A percentile compares a stretch with the other conserved stretches of the same genome.
Conservation (phyloP, 1,140 invertebrate genomes). For the Parapsyche elsis region DNA sequence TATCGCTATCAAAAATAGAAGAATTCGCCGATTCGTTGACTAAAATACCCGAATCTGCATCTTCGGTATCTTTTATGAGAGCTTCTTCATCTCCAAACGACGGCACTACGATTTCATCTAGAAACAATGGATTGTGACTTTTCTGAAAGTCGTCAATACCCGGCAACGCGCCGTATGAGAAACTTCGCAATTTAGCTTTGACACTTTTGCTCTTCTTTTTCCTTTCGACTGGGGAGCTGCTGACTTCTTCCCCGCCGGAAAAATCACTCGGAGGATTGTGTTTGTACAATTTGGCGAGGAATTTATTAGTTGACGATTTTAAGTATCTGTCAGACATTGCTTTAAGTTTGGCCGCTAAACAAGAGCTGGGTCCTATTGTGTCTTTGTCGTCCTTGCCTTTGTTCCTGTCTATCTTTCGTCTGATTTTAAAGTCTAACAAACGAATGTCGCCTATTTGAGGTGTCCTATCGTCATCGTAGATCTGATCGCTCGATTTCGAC, state of each 20-base stretch:
- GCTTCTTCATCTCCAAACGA: slow-evolving; percentile 72
- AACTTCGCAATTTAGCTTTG: slow-evolving; percentile 75
- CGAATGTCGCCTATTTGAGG: slow-evolving; percentile 55
- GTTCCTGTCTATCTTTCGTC: slow-evolving; percentile 60
- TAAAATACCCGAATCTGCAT: slow-evolving; percentile 80
- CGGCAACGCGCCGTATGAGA: slow-evolving; percentile 80
- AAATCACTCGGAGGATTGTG: slow-evolving; percentile 61
- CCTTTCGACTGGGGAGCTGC: slow-evolving; percentile 42
- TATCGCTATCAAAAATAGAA: slow-evolving; percentile 74
- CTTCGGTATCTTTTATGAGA: slow-evolving; percentile 70
- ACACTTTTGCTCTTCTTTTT: slow-evolving; percentile 65
- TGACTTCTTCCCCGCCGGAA: slow-evolving; percentile 31
- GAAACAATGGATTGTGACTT: slow-evolving; percentile 71
- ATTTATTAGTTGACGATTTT: slow-evolving; percentile 75
- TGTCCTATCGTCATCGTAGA: slow-evolving; percentile 64
- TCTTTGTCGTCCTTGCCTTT: slow-evolving; percentile 65
- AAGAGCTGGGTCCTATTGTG: slow-evolving; percentile 68
- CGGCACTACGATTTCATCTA: slow-evolving; percentile 66
- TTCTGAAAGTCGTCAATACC: slow-evolving; percentile 78
- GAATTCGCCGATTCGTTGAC: slow-evolving; percentile 78
- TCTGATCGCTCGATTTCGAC: slow-evolving; percentile 68
- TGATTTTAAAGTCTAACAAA: slow-evolving; percentile 51
- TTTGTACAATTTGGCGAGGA: slow-evolving; percentile 77
- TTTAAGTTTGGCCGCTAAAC: slow-evolving; percentile 75
- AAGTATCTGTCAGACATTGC: slow-evolving; percentile 79